Evolutionary conservation across 2,797 vertebrate species (phyloP), one percentile per base, ranked within the genome.

Genomic region (Hozukius guyotensis): DNA sequence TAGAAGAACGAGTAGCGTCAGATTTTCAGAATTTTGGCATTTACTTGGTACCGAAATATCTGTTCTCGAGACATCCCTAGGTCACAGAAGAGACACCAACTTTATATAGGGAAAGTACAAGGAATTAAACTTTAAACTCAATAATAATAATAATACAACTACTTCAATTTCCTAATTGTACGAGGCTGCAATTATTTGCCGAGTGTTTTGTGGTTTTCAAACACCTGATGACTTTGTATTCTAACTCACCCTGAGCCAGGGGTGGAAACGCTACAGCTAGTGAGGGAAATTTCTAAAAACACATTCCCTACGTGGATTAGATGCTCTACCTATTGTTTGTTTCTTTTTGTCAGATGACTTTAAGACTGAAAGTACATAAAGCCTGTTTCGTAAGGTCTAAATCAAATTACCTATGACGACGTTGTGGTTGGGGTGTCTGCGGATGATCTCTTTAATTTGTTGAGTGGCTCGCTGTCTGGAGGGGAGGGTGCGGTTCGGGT

Each of bases 401-500:
- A 24, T 13, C 67, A 66, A 59, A 32, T 86, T 78, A 99, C 99
- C 98, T 6, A 99, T 97, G 70, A 98, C 96, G 14, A 99, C 85
- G 0, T 82, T 88, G 92, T 98, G 96, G 7, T 77, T 87, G 0
- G 97, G 96, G 80, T 99, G 95, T n/a, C 85, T 86, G 36, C 95
- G 95, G 88, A 99, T 98, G 78, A 99, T 86, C 70, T 89, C 94
- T 72, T 97, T 96, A 18, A 98, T 98, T 92, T 97, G 96, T 62
- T 88, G 93, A 4, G 96, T 94, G 80, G 99, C 99, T 38, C 88
- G 88, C 20, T 96, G 90, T 56, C 96, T 96, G 12, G 97, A 95
- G 13, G 98, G 99, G 78, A 99, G 92, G 32, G 85, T 71, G 36
- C 93, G 93, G 7, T 93, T 94, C 1, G 97, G 98, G 85, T 97